Conservation (phyloP, 2,113 vertebrate genomes). For the Phrynosoma platyrhinos region DNA sequence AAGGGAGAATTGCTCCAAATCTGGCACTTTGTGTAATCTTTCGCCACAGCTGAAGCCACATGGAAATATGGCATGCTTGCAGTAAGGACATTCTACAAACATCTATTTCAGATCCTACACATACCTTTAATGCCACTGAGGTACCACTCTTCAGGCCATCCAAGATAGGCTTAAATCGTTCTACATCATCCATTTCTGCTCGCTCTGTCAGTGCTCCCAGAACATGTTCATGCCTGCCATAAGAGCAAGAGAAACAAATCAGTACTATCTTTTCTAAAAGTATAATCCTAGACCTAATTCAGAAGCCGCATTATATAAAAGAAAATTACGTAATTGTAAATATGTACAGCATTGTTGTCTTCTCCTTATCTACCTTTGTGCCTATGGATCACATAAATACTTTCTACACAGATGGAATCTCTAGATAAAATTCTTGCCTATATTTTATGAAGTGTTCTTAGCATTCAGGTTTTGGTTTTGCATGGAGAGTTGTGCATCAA, state of each 20-base stretch:
- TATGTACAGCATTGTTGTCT: neutral
- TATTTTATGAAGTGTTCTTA: neutral
- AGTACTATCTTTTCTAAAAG: neutral
- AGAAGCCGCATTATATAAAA: neutral
- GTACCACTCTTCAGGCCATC: slow-evolving; percentile 80
- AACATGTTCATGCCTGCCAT: slow-evolving; percentile 84
- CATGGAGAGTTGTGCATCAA: neutral
- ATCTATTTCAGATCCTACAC: neutral
- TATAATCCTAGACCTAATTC: no score
- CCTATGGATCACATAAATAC: neutral
- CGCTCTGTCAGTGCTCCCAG: slow-evolving; percentile 88
- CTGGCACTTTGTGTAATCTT: neutral
- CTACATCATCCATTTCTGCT: slow-evolving; percentile 85
- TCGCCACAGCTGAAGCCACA: neutral
- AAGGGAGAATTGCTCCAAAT: neutral
- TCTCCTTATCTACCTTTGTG: neutral
- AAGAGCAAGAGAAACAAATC: neutral
- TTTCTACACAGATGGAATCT: neutral
- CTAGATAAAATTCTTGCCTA: neutral
- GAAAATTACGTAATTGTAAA: neutral
- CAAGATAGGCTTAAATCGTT: slow-evolving; percentile 88
- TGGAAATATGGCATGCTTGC: neutral
- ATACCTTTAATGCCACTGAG: slow-evolving; percentile 83
- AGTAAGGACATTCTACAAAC: neutral
- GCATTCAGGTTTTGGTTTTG: neutral